Percentiles rank a stretch among this genome's conserved stretches.
Evolutionary conservation across 2,888 invertebrate genomes (phyloP).

Genomic region (Cerceris rybyensis): DNA sequence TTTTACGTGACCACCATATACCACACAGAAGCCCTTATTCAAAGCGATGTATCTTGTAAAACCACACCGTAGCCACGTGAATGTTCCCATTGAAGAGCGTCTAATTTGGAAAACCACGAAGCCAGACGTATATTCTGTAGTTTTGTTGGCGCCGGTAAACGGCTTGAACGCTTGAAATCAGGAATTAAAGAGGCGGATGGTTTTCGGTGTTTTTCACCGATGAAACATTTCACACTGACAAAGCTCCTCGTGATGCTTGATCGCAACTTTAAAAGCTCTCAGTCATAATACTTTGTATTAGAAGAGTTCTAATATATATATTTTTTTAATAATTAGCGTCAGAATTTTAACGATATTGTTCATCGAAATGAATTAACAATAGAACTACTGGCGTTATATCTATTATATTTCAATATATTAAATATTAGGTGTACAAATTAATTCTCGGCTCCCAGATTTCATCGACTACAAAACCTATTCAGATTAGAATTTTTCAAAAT

Average conservation of each 20-base stretch:
- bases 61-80: constrained; percentile 22
- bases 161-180: constrained; percentile 24
- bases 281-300: too few relatives aligned
- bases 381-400: too few relatives aligned
- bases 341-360: too few relatives aligned
- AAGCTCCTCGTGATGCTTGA: not conserved
- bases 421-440: too few relatives aligned
- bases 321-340: too few relatives aligned
- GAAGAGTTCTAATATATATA: too few relatives aligned
- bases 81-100: constrained; percentile 32
- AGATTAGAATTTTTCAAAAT: too few relatives aligned
- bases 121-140: constrained; percentile 21
- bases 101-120: constrained; percentile 40
- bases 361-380: too few relatives aligned
- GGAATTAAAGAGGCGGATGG: constrained; percentile 25
- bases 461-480: too few relatives aligned
- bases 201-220: not conserved
- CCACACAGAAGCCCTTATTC: constrained; percentile 22
- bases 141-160: constrained; percentile 28
- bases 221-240: not conserved
- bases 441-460: too few relatives aligned
- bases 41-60: constrained; percentile 29
- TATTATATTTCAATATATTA: too few relatives aligned
- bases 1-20: constrained; percentile 16
- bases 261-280: too few relatives aligned